Evolutionary conservation across 2,797 vertebrate genomes (phyloP).

Genomic region (Enteromius unitaeniatus): DNA sequence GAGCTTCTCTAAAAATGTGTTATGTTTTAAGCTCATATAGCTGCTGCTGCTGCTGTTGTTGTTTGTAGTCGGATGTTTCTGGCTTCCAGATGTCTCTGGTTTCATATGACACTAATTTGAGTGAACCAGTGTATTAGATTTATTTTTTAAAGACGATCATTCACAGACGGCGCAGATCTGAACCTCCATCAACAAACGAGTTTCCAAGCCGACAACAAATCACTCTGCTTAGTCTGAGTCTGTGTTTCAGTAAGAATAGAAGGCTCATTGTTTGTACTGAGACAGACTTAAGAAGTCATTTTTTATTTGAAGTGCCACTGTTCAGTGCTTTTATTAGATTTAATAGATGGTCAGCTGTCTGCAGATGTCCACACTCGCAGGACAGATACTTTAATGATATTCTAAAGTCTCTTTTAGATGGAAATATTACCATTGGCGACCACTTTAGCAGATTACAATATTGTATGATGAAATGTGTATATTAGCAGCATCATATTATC

Average conservation of each 20-base stretch:
- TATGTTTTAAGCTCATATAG: slow-evolving; percentile 5
- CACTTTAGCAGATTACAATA: neutral
- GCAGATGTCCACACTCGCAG: neutral
- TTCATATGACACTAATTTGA: neutral
- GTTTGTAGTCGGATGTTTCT: neutral
- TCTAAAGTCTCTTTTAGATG: neutral
- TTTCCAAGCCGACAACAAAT: neutral
- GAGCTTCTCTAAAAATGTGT: neutral
- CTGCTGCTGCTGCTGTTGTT: neutral
- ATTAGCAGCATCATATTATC: neutral
- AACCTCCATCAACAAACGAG: neutral
- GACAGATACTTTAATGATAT: neutral
- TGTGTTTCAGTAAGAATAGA: slow-evolving; percentile 4
- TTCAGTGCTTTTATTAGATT: slow-evolving; percentile 22
- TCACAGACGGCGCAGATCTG: too few relatives aligned
- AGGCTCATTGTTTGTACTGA: slow-evolving; percentile 12
- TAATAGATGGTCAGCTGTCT: neutral
- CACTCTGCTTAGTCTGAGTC: neutral
- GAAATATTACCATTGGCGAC: neutral
- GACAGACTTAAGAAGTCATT: slow-evolving; percentile 1
- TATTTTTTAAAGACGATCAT: neutral
- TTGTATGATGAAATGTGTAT: neutral
- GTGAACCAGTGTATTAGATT: slow-evolving; percentile 1
- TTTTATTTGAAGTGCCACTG: slow-evolving; percentile 11
- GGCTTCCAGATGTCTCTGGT: neutral